Conservation (phyloP, 1,140 invertebrate genomes). For the Drosophila kurseongensis region DNA sequence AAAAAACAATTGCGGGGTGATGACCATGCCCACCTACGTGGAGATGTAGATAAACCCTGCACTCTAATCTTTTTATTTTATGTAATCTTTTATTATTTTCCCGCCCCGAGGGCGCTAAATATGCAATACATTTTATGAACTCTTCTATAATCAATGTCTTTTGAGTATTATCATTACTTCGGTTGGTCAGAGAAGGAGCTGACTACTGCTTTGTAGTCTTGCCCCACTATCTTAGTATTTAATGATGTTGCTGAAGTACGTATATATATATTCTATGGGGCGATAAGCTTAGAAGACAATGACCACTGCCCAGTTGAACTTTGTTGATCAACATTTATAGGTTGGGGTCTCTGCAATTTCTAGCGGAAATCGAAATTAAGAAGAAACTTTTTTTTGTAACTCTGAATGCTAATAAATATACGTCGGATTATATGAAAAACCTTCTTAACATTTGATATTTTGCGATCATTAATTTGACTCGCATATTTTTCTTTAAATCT, state of each 20-base stretch:
- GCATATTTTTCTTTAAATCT: too few species aligned
- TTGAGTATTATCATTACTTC: conserved; percentile 36
- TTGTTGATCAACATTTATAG: conserved; percentile 51
- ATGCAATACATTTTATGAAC: conserved; percentile 56
- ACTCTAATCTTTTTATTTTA: conserved; percentile 10
- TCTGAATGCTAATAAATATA: too few species aligned
- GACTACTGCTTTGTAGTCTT: conserved; percentile 2
- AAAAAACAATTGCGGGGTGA: conserved; percentile 96
- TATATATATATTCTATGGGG: background rate
- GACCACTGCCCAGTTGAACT: conserved; percentile 37
- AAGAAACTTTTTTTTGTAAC: background rate
- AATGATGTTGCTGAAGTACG: conserved; percentile 1
- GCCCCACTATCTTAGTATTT: conserved; percentile 2
- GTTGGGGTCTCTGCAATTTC: background rate
- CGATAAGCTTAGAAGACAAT: conserved; percentile 62
- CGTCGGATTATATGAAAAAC: too few species aligned
- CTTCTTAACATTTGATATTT: too few species aligned
- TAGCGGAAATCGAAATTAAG: background rate
- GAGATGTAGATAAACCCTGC: conserved; percentile 84
- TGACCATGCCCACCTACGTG: conserved; percentile 94
- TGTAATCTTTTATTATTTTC: conserved; percentile 21
- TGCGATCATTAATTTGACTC: too few species aligned
- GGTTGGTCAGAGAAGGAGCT: background rate
- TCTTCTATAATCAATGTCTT: conserved; percentile 40
- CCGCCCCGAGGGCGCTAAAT: conserved; percentile 64